Evolutionary conservation across 1,140 invertebrate species (phyloP), one percentile per base, ranked within the genome.

Genomic region (Heliconius melpomene): DNA sequence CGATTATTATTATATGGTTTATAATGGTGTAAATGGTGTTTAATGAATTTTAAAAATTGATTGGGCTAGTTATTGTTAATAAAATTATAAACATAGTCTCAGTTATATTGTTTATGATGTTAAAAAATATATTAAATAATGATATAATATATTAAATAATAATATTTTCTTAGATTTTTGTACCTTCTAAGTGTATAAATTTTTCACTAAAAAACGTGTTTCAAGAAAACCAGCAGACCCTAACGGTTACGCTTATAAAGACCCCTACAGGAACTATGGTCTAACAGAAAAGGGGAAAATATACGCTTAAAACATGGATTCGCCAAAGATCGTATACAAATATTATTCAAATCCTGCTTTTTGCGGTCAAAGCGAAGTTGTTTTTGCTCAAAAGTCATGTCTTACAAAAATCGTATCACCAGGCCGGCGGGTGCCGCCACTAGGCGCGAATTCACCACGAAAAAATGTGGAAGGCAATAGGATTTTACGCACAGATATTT

Each of bases 261-360:
- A 72, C 90, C 89, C 89, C 72, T 60, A 77, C 77, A 89, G 84
- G 85, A 91, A 87, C 36, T 74, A 93, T 89, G 87, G 71, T 86
- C 79, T 86, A 81, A 86, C 77, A 46, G 77, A n/a, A 32, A 79
- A 36, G 86, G 89, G 86, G 85, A 86, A 90, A 82, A 7, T 79
- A 74, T 86, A 89, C 87, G 85, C 89, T 88, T 86, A 87, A 88
- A 77, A 72, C 70, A 95, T 94, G 94, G 94, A 95, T 80, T 95
- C 94, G 9, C 94, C 94, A 54, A 94, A 94, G 84, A 95, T 95
- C 13, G 90, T 94, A 0, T 95, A 95, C 86, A 95, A 94, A 86
- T 95, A 96, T 84, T 97, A 97, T 86, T 96, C 96, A 2, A 97
- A 97, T 85, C 97, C 97, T 20, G 97, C 97, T 0, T 97, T 97